These are phyloP conservation scores for Portunus trituberculatus DNA, from an alignment of 1,140 invertebrate species.

Conservation along the genomic window DNA sequence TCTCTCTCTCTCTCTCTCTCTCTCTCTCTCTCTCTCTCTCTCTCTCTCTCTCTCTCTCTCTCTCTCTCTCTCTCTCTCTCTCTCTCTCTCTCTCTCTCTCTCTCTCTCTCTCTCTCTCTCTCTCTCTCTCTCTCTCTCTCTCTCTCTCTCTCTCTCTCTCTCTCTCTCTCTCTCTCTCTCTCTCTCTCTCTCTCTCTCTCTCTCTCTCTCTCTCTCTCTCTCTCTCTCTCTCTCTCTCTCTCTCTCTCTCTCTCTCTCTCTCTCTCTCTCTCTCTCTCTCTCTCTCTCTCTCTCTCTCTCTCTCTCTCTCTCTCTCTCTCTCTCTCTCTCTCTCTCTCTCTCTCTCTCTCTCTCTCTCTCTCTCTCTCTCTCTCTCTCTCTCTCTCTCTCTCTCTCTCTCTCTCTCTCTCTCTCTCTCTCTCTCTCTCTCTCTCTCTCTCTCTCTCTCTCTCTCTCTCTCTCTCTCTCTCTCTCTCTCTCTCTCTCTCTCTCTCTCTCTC, in stretches of 20 bases:
- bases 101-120: too few relatives aligned
- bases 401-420: constrained; percentile 31
- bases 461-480: too few relatives aligned
- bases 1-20: constrained; percentile 10
- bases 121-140: not conserved
- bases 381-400: constrained; percentile 11
- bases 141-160: not conserved
- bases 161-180: not conserved
- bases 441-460: not conserved
- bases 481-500: too few relatives aligned
- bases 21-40: constrained; percentile 24
- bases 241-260: not conserved
- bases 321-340: constrained; percentile 22
- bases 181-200: not conserved
- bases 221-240: too few relatives aligned
- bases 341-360: too few relatives aligned
- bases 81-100: constrained; percentile 36
- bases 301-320: too few relatives aligned
- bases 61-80: not conserved
- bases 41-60: not conserved
- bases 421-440: not conserved
- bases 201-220: constrained; percentile 24
- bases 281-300: constrained; percentile 6
- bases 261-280: not conserved
- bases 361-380: too few relatives aligned